Evolutionary conservation across 2,113 vertebrate species (phyloP), one percentile per base, ranked within the genome.

Genomic region (Neodon shergylaensis): DNA sequence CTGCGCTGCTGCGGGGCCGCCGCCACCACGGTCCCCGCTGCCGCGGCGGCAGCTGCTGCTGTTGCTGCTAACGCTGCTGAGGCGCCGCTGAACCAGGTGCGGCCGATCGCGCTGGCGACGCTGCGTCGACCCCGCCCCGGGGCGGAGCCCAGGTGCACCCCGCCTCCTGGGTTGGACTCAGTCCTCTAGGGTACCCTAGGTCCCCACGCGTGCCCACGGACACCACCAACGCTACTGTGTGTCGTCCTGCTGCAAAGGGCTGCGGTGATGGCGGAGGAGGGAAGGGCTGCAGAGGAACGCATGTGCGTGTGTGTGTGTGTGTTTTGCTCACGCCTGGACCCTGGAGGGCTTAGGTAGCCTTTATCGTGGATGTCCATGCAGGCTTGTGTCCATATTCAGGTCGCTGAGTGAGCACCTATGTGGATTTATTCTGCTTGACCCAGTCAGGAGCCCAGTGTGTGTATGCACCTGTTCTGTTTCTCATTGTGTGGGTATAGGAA

Each of bases 21-120:
- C 73, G 66, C 33, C 19, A 70, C 68, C 65, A 31, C 77, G 88
- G 86, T 22, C 90, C 76, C 91, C 26, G 73, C 88, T 36, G 70
- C 76, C 12, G 11, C 72, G 7, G 33, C 52, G 31, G 17, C 87
- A 6, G 63, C 86, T n/a, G 90, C n/a, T 54, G 88, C 88, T 10
- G 47, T 74, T 24, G 65, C 82, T n/a, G 68, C 84, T 33, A 76
- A 83, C n/a, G 82, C 47, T 79, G 83, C 91, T 22, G 68, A 44
- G 65, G 88, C 19, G 81, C 84, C 42, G 91, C 70, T 12, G 87
- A 95, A 78, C 95, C 96, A 96, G 96, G 95, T 97, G 97, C 96
- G 96, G 96, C 91, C 52, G 82, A 92, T 14, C 10, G 88, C 95
- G 54, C 31, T 26, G 77, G 39, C 90, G 96, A 94, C 94, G 96